Conservation (phyloP, 2,113 vertebrate species). For the Austrofundulus limnaeus region DNA sequence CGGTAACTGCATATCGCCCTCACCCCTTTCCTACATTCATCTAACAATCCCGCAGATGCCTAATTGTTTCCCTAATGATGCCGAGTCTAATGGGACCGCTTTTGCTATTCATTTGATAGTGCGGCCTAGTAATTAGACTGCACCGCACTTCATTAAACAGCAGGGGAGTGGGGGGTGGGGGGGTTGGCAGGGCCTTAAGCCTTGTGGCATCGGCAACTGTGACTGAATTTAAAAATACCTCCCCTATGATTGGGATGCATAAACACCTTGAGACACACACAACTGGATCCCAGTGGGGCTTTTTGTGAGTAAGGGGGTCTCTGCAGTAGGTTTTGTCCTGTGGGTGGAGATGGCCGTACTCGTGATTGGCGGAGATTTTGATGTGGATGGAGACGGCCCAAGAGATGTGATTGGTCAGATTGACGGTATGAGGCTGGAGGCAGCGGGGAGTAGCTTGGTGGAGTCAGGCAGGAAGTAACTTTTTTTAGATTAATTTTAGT, state of each 20-base stretch:
- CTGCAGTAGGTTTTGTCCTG: too few relatives aligned
- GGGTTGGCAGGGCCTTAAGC: background rate
- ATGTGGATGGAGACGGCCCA: too few relatives aligned
- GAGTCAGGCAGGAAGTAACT: too few relatives aligned
- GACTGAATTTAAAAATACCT: conserved; percentile 3
- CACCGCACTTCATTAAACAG: conserved; percentile 78
- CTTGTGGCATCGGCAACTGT: conserved; percentile 3
- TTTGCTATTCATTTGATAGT: conserved; percentile 77
- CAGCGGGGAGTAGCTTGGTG: too few relatives aligned
- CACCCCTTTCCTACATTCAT: conserved; percentile 33
- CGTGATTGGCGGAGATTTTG: too few relatives aligned
- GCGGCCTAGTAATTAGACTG: conserved; percentile 78
- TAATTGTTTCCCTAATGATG: conserved; percentile 82
- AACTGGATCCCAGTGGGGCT: background rate
- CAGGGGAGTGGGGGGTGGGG: conserved; percentile 23
- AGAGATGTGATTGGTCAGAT: too few relatives aligned
- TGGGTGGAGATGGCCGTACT: too few relatives aligned
- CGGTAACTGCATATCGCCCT: conserved; percentile 25
- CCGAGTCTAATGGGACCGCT: conserved; percentile 80
- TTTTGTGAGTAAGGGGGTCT: too few relatives aligned
- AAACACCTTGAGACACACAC: conserved; percentile 5
- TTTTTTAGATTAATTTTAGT: too few relatives aligned
- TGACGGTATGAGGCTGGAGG: too few relatives aligned
- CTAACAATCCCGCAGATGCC: conserved; percentile 74
- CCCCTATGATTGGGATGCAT: background rate